Base-by-base conservation (phyloP, 2,888 invertebrate genomes). In the Ferrisia virgata region DNA sequence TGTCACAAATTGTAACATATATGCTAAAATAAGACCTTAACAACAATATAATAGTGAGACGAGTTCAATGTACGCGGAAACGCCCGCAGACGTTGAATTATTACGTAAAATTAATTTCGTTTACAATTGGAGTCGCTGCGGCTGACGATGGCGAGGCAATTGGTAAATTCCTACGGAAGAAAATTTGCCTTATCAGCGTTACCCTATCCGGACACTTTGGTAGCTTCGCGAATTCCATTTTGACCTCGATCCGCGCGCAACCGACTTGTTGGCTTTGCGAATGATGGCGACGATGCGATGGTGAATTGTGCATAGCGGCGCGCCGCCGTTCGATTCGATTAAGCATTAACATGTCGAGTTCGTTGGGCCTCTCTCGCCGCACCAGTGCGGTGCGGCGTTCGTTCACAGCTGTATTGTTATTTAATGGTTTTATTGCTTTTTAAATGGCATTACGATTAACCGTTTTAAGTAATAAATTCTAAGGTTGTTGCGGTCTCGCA, bases 21-120 rank as follows among this genome's bases (percentile, higher is more conserved):
- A 36, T 13, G 72, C 69, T 31, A n/a, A 69, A 25, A 69, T 3
- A n/a, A 31, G 72, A 76, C 72, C 72, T 76, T 76, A 36, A 36
- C 18, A 76, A 76, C 36, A n/a, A 13, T 47, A 76, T 36, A 36
- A 36, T 76, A 36, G 72, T n/a, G n/a, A 76, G 33, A 22, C 72
- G 72, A 76, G 72, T 76, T 76, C 72, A 76, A 76, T 18, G 72
- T 18, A 76, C 72, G 72, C 72, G 72, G 72, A 76, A 76, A 76
- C 72, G 72, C 72, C 33, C 72, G 64, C 72, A 76, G 64, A 64
- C 72, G 18, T 33, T 76, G 18, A 76, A 76, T 76, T 33, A 76
- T 76, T 76, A 36, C 72, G 72, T 76, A 76, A 76, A 76, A 76
- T 76, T 76, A 36, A 76, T 76, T 76, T 36, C 33, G 18, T 18